Evolutionary conservation across 2,888 invertebrate species (phyloP).

Genomic region (Lordiphosa andalusiaca): DNA sequence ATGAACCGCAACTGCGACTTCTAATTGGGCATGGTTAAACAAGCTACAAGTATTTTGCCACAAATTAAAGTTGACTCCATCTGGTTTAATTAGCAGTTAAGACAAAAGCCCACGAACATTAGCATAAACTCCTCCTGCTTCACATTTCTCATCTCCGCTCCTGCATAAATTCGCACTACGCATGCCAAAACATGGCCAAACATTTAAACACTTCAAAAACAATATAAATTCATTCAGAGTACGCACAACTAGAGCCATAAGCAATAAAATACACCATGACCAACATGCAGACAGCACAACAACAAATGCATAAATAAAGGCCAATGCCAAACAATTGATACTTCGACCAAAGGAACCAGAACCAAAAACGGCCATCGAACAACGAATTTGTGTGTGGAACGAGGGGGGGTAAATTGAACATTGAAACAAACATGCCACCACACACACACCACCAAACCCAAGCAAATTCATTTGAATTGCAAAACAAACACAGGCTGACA

Average conservation of each 20-base stretch:
- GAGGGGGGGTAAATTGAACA: constrained; percentile 34
- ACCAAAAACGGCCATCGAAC: constrained; percentile 38
- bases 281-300: constrained; percentile 44
- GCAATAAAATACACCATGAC: constrained; percentile 41
- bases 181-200: constrained; percentile 42
- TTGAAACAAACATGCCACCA: constrained; percentile 32
- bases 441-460: constrained; percentile 15
- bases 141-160: constrained; percentile 19
- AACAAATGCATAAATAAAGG: constrained; percentile 58
- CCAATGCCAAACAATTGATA: constrained; percentile 65
- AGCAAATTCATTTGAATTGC: constrained; percentile 72
- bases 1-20: too few relatives aligned
- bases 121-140: constrained; percentile 17
- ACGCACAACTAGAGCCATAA: constrained; percentile 53
- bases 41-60: too few relatives aligned
- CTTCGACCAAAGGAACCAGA: constrained; percentile 41
- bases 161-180: constrained; percentile 35
- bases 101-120: constrained; percentile 5
- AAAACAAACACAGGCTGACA: constrained; percentile 60
- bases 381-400: constrained; percentile 36
- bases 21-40: too few relatives aligned
- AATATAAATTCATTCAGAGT: constrained; percentile 68
- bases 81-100: constrained; percentile 33
- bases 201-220: constrained; percentile 63
- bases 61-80: constrained; percentile 20